These are phyloP conservation scores for Melanostigma gelatinosum DNA, from an alignment of 2,113 vertebrate species.

Conservation along the genomic window DNA sequence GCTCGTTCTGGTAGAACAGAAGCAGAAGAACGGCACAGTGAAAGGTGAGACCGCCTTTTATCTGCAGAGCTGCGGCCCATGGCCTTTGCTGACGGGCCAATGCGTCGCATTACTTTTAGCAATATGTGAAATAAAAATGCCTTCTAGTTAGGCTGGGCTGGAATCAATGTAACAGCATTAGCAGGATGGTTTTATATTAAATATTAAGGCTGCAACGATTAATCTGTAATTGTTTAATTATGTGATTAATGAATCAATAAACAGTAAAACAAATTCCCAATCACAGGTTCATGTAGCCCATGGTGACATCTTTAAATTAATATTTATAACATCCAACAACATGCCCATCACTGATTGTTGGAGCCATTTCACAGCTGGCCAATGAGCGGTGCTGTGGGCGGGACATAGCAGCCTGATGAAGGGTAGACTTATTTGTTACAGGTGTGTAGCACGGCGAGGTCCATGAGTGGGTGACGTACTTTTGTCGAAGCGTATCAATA, in stretches of 20 bases:
- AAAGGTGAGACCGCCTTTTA: constrained; percentile 55
- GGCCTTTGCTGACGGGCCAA: constrained; percentile 47
- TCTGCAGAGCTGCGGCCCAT: constrained; percentile 21
- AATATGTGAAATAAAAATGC: background rate
- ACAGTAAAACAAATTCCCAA: background rate
- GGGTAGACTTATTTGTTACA: too few species aligned
- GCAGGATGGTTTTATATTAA: background rate
- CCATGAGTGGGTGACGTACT: background rate
- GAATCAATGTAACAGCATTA: background rate
- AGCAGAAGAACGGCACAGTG: constrained; percentile 27
- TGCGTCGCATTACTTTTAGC: constrained; percentile 23
- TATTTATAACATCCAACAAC: background rate
- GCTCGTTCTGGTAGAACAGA: background rate
- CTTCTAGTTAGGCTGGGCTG: background rate
- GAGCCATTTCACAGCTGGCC: too few species aligned
- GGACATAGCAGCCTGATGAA: too few species aligned
- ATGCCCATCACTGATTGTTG: too few species aligned
- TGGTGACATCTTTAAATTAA: background rate
- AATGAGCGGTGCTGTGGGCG: too few species aligned
- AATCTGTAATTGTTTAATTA: background rate
- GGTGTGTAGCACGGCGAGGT: too few species aligned
- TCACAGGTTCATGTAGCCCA: background rate
- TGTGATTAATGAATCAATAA: background rate
- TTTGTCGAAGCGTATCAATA: background rate
- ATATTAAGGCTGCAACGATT: background rate